Evolutionary conservation across 2,888 invertebrate genomes (phyloP), one percentile per base, ranked within the genome.

Genomic region (Conops quadrifasciatus): DNA sequence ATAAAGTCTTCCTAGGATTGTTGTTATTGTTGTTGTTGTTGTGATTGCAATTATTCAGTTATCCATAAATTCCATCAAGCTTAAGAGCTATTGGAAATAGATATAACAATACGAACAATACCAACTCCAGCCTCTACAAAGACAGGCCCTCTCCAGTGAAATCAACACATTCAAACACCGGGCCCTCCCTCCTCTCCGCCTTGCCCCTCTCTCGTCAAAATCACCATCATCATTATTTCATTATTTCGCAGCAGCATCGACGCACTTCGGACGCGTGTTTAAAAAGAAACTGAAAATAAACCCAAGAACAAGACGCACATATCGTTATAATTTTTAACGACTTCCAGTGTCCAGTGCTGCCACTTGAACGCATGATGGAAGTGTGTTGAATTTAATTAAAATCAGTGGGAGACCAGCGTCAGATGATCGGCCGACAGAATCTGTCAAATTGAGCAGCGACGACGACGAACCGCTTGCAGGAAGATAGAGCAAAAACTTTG

Each of bases 351-450:
- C 53, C 53, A 53, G 53, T 53, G 53, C 19, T 53, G 53, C 53
- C 21, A 21, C 53, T 43, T 53, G 19, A n/a, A 24, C 53, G 21
- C 53, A 53, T 21, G 53, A 21, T 53, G 19, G 9, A 21, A 3
- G 21, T 5, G 53, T 53, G 53, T 53, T 53, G 53, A 53, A 53
- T 53, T 53, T 53, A 53, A 53, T 53, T 53, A 53, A 53, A 53
- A n/a, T 53, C 53, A 21, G 21, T 5, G 53, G 21, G 21, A 24
- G 53, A 24, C 53, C 7, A 16, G n/a, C 9, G 51, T 9, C 9
- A 51, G 9, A 16, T 16, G n/a, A 51, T 5, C 4, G n/a, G n/a
- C 51, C 4, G 51, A 16, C n/a, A n/a, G n/a, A n/a, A n/a, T n/a
- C n/a, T n/a, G n/a, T n/a, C n/a, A n/a, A n/a, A n/a, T n/a, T n/a